phyloP scores from a whole-genome alignment of 2,888 invertebrate species.

The Dolomedes plantarius region DNA sequence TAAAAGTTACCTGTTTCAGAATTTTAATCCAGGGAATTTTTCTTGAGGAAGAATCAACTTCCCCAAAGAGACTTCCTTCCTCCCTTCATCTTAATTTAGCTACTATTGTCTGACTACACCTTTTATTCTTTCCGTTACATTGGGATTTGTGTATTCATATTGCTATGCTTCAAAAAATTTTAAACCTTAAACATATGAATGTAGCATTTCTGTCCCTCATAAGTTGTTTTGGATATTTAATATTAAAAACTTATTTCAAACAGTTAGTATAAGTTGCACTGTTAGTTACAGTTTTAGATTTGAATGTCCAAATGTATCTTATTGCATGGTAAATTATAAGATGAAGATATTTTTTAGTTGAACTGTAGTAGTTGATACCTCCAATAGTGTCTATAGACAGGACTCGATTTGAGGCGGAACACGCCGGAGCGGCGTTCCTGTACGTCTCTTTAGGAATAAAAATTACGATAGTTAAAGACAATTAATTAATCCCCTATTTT shows the following conservation, averaged over 20 bases:
- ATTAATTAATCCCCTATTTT: too few relatives aligned
- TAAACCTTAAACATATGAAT: not conserved
- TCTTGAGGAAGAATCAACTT: not conserved
- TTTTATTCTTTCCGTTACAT: too few relatives aligned
- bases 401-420: too few relatives aligned
- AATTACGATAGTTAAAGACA: too few relatives aligned
- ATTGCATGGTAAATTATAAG: not conserved
- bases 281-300: not conserved
- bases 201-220: not conserved
- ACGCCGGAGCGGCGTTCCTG: too few relatives aligned
- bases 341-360: not conserved
- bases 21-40: not conserved
- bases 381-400: not conserved
- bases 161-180: not conserved
- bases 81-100: not conserved
- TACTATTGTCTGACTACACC: too few relatives aligned
- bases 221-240: not conserved
- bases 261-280: too few relatives aligned
- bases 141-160: not conserved
- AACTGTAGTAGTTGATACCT: not conserved
- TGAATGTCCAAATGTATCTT: not conserved
- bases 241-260: not conserved
- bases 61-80: not conserved
- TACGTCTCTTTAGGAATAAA: too few relatives aligned
- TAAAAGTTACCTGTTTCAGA: not conserved